Percentiles rank a stretch among this genome's conserved stretches.
Conservation (phyloP, 2,888 invertebrate genomes). For the Plagiodera versicolora region DNA sequence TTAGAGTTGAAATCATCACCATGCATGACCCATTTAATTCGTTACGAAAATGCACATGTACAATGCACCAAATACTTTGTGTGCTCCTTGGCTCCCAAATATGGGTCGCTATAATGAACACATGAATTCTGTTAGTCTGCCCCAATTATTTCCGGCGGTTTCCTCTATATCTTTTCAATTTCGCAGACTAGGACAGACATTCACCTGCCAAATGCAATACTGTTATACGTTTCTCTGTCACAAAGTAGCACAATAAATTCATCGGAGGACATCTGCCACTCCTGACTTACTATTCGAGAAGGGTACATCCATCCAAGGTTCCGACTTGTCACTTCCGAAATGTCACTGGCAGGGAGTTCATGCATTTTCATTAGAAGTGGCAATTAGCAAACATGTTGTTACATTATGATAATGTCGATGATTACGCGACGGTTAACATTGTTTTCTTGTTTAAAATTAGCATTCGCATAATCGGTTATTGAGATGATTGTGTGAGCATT, state of each 20-base stretch:
- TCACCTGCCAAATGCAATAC: conserved; percentile 27
- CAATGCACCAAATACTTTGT: neutral
- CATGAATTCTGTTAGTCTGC: neutral
- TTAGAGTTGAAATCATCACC: too few relatives aligned
- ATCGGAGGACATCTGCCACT: conserved; percentile 36
- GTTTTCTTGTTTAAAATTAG: neutral
- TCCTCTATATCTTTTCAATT: conserved; percentile 13
- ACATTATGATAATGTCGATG: neutral
- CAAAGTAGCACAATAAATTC: conserved; percentile 41
- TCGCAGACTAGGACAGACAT: conserved; percentile 11
- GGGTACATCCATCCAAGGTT: conserved; percentile 36
- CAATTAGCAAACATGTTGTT: neutral
- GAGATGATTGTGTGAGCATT: neutral
- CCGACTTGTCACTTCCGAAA: neutral
- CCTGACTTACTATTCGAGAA: conserved; percentile 32
- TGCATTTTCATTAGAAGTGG: neutral
- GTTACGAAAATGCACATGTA: neutral
- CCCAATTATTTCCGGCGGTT: conserved; percentile 12
- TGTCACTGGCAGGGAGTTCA: neutral
- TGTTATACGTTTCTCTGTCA: conserved; percentile 24
- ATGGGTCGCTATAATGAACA: conserved; percentile 1
- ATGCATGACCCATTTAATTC: neutral
- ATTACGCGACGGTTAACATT: neutral
- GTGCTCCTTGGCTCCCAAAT: neutral
- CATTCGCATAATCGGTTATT: neutral